Percentiles rank a stretch among this genome's conserved stretches.
phyloP scores from a whole-genome alignment of 1,140 invertebrate genomes.

The Meloidogyne exigua region DNA sequence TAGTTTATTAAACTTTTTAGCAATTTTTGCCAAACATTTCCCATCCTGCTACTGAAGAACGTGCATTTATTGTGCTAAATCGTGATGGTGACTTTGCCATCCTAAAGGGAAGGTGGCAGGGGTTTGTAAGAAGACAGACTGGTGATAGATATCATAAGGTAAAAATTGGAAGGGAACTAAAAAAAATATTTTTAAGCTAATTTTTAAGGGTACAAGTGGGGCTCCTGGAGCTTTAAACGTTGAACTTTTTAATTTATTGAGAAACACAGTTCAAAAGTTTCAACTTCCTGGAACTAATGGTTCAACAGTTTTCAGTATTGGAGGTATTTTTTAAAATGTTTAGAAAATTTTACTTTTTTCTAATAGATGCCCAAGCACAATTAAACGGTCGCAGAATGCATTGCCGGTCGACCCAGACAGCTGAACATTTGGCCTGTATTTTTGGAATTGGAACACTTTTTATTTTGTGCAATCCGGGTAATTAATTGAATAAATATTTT shows the following conservation, averaged over 20 bases:
- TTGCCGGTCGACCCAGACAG: constrained; percentile 48
- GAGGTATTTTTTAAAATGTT: constrained; percentile 33
- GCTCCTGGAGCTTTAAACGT: constrained; percentile 41
- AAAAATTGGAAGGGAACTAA: neutral
- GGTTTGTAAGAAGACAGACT: constrained; percentile 33
- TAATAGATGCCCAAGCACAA: constrained; percentile 54
- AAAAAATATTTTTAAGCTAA: too few relatives aligned
- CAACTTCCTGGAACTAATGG: constrained; percentile 51
- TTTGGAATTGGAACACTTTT: constrained; percentile 52
- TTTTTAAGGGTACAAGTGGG: constrained; percentile 31
- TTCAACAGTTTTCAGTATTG: constrained; percentile 51
- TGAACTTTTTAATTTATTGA: constrained; percentile 50
- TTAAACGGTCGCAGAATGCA: constrained; percentile 52
- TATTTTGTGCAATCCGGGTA: constrained; percentile 44
- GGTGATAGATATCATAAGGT: constrained; percentile 42
- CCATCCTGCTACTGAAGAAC: constrained; percentile 38
- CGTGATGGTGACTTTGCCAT: constrained; percentile 53
- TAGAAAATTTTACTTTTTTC: constrained; percentile 10
- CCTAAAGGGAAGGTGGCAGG: constrained; percentile 50
- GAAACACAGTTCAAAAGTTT: constrained; percentile 55
- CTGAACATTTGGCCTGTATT: constrained; percentile 53
- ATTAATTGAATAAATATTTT: neutral
- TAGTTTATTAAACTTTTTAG: constrained; percentile 20
- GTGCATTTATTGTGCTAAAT: constrained; percentile 46
- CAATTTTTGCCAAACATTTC: constrained; percentile 54